Percentiles rank a stretch among this genome's conserved stretches.
phyloP scores from a whole-genome alignment of 2,797 vertebrate species.

The Etheostoma perlongum region DNA sequence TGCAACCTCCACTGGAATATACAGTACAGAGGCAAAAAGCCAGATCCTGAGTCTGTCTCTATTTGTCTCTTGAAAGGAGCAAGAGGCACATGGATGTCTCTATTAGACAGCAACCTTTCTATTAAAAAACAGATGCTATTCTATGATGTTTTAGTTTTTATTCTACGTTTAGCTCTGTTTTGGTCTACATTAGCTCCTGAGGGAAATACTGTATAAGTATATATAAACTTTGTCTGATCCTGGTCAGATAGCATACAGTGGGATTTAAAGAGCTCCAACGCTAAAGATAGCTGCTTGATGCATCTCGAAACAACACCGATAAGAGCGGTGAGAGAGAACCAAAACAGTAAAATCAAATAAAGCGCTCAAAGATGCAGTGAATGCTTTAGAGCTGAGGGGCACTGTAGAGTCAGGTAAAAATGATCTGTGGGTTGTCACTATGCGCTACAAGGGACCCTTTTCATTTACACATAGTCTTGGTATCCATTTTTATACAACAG shows the following conservation, averaged over 20 bases:
- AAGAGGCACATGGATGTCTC: neutral
- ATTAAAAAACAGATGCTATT: neutral
- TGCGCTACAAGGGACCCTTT: neutral
- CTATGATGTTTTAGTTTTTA: neutral
- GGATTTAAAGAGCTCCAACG: neutral
- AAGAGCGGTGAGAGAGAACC: neutral
- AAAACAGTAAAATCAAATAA: neutral
- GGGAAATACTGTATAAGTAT: too few species aligned
- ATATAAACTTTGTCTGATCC: neutral
- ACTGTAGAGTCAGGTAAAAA: neutral
- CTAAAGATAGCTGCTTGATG: neutral
- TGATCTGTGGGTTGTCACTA: neutral
- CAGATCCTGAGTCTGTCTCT: constrained; percentile 52
- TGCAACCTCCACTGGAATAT: constrained; percentile 80
- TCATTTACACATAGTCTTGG: neutral
- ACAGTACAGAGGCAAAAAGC: constrained; percentile 69
- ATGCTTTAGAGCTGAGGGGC: neutral
- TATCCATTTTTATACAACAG: neutral
- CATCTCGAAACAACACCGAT: neutral
- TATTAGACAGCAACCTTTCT: constrained; percentile 2
- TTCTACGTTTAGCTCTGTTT: constrained; percentile 6
- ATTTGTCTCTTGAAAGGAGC: constrained; percentile 46
- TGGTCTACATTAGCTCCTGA: too few species aligned
- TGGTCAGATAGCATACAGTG: neutral
- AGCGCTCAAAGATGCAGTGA: neutral